Base-by-base conservation (phyloP, 2,888 invertebrate genomes). In the Hypena proboscidalis region DNA sequence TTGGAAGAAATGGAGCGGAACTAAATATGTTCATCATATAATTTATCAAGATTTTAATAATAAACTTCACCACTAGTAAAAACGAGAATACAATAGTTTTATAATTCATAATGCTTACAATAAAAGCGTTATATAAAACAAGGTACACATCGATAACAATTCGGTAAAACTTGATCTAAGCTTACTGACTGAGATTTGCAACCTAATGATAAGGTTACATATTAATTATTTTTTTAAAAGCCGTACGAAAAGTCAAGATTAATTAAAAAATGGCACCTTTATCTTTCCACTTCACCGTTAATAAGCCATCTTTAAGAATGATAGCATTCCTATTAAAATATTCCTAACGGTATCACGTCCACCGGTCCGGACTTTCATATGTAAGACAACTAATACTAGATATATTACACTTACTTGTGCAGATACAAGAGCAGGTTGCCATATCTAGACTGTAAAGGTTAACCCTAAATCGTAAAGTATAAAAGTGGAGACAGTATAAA, bases 401-500 rank as follows among this genome's bases (percentile, higher is more conserved):
- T 23, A 30, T 23, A n/a, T 19, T 20, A 23, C 7, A 14, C 19
- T 30, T 31, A 14, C 20, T 41, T 13, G 13, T 32, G 8, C 21
- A 11, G 11, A 32, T 20, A 8, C 14, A 4, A n/a, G 9, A 13
- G 4, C 10, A 31, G 33, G 25, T 39, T 34, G 33, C 17, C 25
- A 33, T 41, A 27, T 32, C 29, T 41, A 41, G 39, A 26, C n/a
- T 26, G 22, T 41, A 38, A 38, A 58, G 54, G 58, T 67, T 58
- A 67, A 71, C 62, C 66, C 62, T 65, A 62, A 68, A 72, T 67
- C 53, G 51, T 42, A 47, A 32, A 61, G 67, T 67, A 70, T 70
- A 54, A 45, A 59, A 49, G 35, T 47, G 56, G 56, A 32, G 56
- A 66, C 67, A 66, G 69, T 67, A 73, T 73, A 74, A 73, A 78